Evolutionary conservation across 2,797 vertebrate genomes (phyloP).

Genomic region (Cephalopachus bancanus): DNA sequence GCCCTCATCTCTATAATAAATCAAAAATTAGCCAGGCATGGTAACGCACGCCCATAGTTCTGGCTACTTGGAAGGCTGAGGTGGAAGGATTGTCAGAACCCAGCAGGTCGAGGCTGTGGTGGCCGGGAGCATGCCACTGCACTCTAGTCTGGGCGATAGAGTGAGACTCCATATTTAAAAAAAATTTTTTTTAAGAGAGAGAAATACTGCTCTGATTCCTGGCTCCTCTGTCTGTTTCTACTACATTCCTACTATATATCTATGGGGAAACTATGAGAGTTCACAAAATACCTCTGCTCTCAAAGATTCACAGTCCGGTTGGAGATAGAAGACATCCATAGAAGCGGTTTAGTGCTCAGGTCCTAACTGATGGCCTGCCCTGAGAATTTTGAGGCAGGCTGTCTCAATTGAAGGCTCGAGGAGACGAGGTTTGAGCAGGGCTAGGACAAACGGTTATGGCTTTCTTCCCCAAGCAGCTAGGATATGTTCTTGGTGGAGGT

Average conservation of each 20-base stretch:
- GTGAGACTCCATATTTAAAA: too few relatives aligned
- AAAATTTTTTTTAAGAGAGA: too few relatives aligned
- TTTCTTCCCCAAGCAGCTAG: constrained; percentile 20
- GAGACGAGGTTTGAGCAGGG: neutral
- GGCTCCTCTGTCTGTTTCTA: neutral
- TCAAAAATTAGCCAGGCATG: too few relatives aligned
- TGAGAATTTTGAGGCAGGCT: neutral
- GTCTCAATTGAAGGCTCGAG: neutral
- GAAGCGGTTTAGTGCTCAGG: neutral
- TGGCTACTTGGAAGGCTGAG: too few relatives aligned
- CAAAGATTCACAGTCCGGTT: neutral
- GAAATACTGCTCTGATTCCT: neutral
- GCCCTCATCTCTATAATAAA: too few relatives aligned
- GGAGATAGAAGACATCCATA: neutral
- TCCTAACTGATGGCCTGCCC: neutral
- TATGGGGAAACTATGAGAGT: neutral
- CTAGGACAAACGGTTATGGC: neutral
- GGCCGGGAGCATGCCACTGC: too few relatives aligned
- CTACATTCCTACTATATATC: neutral
- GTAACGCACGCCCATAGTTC: too few relatives aligned
- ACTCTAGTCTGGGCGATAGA: too few relatives aligned
- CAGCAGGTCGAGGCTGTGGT: too few relatives aligned
- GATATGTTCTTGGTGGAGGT: neutral
- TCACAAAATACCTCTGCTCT: neutral
- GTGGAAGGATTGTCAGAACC: too few relatives aligned